Percentiles rank a stretch among this genome's conserved stretches.
These are phyloP conservation scores for Diorhabda carinulata DNA, from an alignment of 1,140 invertebrate species.

Conservation along the genomic window DNA sequence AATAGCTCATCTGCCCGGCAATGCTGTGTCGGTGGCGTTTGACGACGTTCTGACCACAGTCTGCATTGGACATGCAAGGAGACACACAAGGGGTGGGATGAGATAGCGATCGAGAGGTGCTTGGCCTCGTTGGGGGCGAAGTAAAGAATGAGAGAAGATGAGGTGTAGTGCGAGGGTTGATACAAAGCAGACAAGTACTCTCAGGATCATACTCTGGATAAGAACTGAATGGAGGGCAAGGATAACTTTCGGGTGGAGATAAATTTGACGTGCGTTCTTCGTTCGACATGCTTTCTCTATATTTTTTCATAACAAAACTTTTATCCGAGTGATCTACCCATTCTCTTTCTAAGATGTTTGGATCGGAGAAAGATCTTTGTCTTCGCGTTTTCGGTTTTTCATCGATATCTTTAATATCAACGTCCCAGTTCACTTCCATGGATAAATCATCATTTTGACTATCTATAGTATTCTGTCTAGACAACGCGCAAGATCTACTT, in stretches of 20 bases:
- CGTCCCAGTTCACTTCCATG: slow-evolving; percentile 39
- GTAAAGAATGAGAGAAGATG: slow-evolving; percentile 49
- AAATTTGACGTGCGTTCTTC: slow-evolving; percentile 18
- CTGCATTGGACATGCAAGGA: slow-evolving; percentile 45
- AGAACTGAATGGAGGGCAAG: slow-evolving; percentile 34
- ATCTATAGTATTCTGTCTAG: slow-evolving; percentile 30
- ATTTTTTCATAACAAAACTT: slow-evolving; percentile 34
- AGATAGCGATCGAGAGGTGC: slow-evolving; percentile 42
- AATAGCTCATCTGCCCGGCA: slow-evolving; percentile 88
- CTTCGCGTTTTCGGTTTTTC: slow-evolving; percentile 19
- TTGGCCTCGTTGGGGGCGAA: slow-evolving; percentile 36
- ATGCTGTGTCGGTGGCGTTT: slow-evolving; percentile 85
- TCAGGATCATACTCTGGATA: slow-evolving; percentile 44
- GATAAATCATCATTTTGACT: slow-evolving; percentile 36
- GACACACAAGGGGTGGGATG: slow-evolving; percentile 40
- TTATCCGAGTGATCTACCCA: slow-evolving; percentile 31
- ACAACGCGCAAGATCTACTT: slow-evolving; percentile 26
- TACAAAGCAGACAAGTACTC: slow-evolving; percentile 49
- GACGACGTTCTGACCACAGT: slow-evolving; percentile 66
- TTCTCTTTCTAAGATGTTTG: slow-evolving; percentile 42
- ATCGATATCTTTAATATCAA: slow-evolving; percentile 27
- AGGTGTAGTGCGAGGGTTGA: slow-evolving; percentile 44
- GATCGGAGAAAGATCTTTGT: slow-evolving; percentile 45
- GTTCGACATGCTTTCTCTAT: slow-evolving; percentile 27
- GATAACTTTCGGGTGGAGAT: slow-evolving; percentile 16